Evolutionary conservation across 2,888 invertebrate genomes (phyloP).

Genomic region (Synergus itoensis): DNA sequence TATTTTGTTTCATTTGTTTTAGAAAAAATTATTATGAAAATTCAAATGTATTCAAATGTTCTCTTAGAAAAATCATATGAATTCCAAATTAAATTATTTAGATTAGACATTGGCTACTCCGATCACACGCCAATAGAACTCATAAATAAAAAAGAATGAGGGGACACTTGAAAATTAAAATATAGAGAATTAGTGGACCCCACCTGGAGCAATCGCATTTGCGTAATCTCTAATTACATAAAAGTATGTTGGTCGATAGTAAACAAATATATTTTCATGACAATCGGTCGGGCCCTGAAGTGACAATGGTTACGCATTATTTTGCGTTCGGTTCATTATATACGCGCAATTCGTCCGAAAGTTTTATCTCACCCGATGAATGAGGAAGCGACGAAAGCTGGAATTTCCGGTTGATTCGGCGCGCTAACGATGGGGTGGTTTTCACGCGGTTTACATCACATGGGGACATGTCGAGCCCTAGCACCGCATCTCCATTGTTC

Average conservation of each 20-base stretch:
- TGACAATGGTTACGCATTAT: constrained; percentile 50
- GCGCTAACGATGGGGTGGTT: constrained; percentile 76
- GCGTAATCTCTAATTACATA: constrained; percentile 58
- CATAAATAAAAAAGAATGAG: background rate
- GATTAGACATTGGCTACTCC: background rate
- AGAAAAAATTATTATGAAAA: no score
- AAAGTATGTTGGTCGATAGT: constrained; percentile 55
- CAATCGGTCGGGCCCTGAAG: constrained; percentile 62
- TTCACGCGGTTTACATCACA: constrained; percentile 53
- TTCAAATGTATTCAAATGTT: no score
- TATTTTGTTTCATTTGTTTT: no score
- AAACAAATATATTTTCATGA: constrained; percentile 71
- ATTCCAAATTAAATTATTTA: no score
- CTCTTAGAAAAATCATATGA: no score
- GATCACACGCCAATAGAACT: background rate
- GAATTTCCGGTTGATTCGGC: constrained; percentile 78
- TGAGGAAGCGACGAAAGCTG: constrained; percentile 72
- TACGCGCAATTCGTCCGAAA: constrained; percentile 56
- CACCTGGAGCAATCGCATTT: constrained; percentile 15
- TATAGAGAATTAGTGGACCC: constrained; percentile 5
- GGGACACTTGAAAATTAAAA: background rate
- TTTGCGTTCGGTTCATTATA: constrained; percentile 43
- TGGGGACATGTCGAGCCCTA: constrained; percentile 56
- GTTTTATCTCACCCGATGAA: constrained; percentile 50
- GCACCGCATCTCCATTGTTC: constrained; percentile 62